Evolutionary conservation across 1,140 invertebrate genomes (phyloP), one percentile per base, ranked within the genome.

Genomic region (Papilio polyxenes): DNA sequence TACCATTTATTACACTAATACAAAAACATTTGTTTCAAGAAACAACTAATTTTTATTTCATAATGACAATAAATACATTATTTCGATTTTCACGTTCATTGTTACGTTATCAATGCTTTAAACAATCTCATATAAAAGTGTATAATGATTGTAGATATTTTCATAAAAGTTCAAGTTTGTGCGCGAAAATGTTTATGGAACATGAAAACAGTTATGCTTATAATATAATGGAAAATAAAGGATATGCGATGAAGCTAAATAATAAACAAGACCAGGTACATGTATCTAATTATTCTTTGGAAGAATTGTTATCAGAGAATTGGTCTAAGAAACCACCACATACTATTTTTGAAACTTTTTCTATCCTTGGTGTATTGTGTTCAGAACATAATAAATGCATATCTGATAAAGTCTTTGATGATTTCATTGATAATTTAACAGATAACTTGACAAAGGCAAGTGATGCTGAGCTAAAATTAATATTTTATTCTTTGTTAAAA

Each of bases 341-440:
- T 20, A 80, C 93, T 80, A 86, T 95, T 75, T 88, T 94, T 44
- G 72, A 91, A 23, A 85, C 86, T 7, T 95, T 96, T 84, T 85
- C 88, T 81, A 83, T 76, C 17, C 85, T 95, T 8, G 86, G 91
- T 80, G 75, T 85, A 77, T 95, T 94, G 87, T 93, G 94, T 81
- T 82, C 85, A 62, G 59, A 88, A 81, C 86, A 95, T 82, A 89
- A 90, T 51, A 83, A 95, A 62, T 82, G 87, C 82, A 87, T 95
- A 74, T 92, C 94, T 79, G 85, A 92, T 82, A 86, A 83, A 83
- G 89, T 91, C 11, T 91, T 93, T 90, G 89, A 93, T 87, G 84
- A 88, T 82, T 92, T 95, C 85, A 92, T 96, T 48, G 89, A 95
- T 82, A 88, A 82, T 59, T 87, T 95, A 48, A 93, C 90, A 82